Percentiles rank a stretch among this genome's conserved stretches.
Conservation (phyloP, 2,797 vertebrate species). For the Sebastes taczanowskii region DNA sequence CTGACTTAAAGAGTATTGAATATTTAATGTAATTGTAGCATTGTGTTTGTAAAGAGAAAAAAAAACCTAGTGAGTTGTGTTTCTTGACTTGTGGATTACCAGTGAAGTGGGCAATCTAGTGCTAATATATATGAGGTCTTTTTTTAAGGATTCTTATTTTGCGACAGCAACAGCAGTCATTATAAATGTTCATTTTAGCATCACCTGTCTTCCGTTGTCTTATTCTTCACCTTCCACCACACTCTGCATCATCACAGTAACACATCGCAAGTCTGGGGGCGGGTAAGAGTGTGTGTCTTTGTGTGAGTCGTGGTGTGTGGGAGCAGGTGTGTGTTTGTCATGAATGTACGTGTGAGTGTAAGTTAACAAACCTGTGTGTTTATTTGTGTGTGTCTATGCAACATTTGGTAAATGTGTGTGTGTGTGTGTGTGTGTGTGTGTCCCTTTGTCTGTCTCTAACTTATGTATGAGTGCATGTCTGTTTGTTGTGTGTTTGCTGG, state of each 20-base stretch:
- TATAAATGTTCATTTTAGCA: constrained; percentile 98
- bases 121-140: constrained; percentile 92
- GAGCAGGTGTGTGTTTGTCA: constrained; percentile 19
- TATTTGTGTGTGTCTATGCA: constrained; percentile 48
- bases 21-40: constrained; percentile 91
- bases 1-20: constrained; percentile 90
- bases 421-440: constrained; percentile 28
- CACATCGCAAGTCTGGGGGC: constrained; percentile 87
- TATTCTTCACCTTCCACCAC: constrained; percentile 91
- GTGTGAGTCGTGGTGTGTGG: constrained; percentile 24
- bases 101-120: constrained; percentile 92
- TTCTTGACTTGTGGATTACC: constrained; percentile 94
- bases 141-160: constrained; percentile 90
- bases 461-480: neutral
- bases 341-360: constrained; percentile 23
- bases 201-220: constrained; percentile 98
- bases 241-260: constrained; percentile 90
- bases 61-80: constrained; percentile 89
- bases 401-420: constrained; percentile 13
- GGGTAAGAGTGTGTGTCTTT: constrained; percentile 56
- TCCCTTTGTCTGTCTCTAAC: constrained; percentile 18
- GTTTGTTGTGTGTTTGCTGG: constrained; percentile 1
- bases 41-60: constrained; percentile 90
- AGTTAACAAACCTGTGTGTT: constrained; percentile 51
- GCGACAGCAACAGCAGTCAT: constrained; percentile 91